These are phyloP conservation scores for Pithecia hirsuta DNA, from an alignment of 2,797 vertebrate species.

Conservation along the genomic window DNA sequence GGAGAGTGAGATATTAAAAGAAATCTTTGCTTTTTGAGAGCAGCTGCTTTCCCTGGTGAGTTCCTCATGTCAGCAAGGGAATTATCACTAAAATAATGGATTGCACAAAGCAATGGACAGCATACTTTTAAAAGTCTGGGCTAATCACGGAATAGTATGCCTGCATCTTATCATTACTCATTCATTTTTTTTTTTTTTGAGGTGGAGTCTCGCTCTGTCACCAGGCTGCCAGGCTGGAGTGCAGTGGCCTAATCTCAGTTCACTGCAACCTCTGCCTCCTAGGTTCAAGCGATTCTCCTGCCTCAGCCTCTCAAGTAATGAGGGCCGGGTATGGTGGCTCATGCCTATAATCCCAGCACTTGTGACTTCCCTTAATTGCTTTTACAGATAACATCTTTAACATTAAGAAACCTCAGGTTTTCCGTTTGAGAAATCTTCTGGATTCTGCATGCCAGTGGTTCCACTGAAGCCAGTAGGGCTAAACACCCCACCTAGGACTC, in stretches of 20 bases:
- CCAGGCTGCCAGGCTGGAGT: too few species aligned
- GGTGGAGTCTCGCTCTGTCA: too few species aligned
- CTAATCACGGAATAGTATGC: background rate
- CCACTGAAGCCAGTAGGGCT: background rate
- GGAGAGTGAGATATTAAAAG: background rate
- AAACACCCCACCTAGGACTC: background rate
- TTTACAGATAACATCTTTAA: background rate
- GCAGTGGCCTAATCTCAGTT: too few species aligned
- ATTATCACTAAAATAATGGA: background rate
- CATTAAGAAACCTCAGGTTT: background rate
- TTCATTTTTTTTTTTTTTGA: too few species aligned
- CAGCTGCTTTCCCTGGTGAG: background rate
- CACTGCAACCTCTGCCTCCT: too few species aligned
- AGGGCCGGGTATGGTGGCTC: too few species aligned
- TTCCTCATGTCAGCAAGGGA: background rate
- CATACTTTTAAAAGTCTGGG: background rate
- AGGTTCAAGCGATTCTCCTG: too few species aligned
- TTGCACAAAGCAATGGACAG: background rate
- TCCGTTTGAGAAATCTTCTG: background rate
- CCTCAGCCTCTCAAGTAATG: too few species aligned
- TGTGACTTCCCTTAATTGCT: background rate
- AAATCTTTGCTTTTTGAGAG: background rate
- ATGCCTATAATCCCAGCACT: too few species aligned
- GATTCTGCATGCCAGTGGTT: background rate
- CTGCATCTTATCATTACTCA: too few species aligned